phyloP scores from a whole-genome alignment of 1,140 invertebrate genomes.

The Rhagoletis zephyria region DNA sequence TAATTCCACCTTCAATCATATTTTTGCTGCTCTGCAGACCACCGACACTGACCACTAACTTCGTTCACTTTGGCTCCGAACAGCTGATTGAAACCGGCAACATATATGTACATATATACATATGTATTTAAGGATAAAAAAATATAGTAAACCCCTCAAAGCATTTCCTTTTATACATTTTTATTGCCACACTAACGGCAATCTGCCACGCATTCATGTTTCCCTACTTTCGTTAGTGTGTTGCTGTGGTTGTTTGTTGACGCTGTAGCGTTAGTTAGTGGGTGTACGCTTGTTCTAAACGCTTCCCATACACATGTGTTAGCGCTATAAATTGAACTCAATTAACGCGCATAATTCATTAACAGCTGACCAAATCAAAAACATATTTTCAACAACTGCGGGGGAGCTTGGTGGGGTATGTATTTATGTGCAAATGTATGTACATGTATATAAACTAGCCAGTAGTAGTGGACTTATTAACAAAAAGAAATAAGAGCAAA shows the following conservation, averaged over 20 bases:
- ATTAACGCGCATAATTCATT: conserved; percentile 31
- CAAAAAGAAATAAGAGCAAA: no score
- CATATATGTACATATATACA: no score
- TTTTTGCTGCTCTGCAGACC: background rate
- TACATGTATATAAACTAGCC: no score
- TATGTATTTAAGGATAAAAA: background rate
- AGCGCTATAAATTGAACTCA: background rate
- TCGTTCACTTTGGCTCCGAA: no score
- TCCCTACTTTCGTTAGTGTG: background rate
- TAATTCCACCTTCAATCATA: background rate
- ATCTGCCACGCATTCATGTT: background rate
- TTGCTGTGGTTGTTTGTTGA: background rate
- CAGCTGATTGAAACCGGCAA: no score
- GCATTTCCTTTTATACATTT: background rate
- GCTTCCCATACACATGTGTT: background rate
- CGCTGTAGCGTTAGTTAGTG: background rate
- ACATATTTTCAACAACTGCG: background rate
- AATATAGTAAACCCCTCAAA: background rate
- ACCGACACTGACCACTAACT: background rate
- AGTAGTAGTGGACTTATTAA: no score
- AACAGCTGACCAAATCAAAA: background rate
- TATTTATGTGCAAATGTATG: no score
- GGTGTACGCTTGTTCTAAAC: background rate
- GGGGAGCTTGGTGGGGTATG: no score
- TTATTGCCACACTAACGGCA: background rate